Conservation (phyloP, 1,140 invertebrate species). For the Cyclargus thomasi region DNA sequence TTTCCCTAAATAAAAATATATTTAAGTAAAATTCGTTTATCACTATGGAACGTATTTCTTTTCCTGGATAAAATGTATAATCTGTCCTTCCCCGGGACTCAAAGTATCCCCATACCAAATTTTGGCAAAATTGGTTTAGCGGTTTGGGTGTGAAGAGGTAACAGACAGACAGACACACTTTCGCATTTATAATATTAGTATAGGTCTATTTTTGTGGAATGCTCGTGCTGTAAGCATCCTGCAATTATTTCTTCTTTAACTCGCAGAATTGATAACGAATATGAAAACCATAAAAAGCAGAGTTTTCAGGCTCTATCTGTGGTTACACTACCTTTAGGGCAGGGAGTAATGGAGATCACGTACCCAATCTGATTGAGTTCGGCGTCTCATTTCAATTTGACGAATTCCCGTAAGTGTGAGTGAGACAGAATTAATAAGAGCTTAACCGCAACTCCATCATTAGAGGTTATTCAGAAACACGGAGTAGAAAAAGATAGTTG, state of each 20-base stretch:
- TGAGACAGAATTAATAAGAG: slow-evolving; percentile 60
- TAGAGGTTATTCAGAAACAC: slow-evolving; percentile 47
- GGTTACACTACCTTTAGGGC: neutral
- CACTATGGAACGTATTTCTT: too few species aligned
- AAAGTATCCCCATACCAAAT: too few species aligned
- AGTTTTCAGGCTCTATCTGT: neutral
- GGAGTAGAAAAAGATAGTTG: slow-evolving; percentile 36
- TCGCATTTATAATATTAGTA: too few species aligned
- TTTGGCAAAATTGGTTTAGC: too few species aligned
- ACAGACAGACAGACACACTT: too few species aligned
- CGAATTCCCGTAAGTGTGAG: slow-evolving; percentile 37
- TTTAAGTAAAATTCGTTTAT: too few species aligned
- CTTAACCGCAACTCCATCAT: slow-evolving; percentile 65
- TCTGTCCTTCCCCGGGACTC: too few species aligned
- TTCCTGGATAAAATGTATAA: too few species aligned
- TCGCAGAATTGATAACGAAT: neutral
- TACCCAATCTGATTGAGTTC: slow-evolving; percentile 46
- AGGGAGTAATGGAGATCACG: slow-evolving; percentile 63
- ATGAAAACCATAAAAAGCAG: neutral
- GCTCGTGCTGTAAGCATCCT: too few species aligned
- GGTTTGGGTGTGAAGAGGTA: too few species aligned
- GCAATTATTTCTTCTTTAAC: neutral
- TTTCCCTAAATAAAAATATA: slow-evolving; percentile 23
- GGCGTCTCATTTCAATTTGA: slow-evolving; percentile 51
- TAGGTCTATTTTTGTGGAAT: too few species aligned